phyloP scores from a whole-genome alignment of 2,797 vertebrate genomes.

The Syngnathus rostellatus region DNA sequence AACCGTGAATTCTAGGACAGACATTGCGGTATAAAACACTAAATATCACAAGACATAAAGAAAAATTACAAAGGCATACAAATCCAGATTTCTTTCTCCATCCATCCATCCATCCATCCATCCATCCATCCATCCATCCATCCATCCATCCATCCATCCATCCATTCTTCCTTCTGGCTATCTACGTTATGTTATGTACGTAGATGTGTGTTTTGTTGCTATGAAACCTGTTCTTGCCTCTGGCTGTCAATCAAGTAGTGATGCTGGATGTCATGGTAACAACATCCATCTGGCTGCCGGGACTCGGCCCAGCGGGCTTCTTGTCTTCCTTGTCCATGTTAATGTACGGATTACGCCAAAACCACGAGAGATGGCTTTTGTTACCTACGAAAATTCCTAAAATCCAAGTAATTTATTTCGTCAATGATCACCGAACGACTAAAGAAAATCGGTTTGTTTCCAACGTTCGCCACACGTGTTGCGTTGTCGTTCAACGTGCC shows the following conservation, averaged over 20 bases:
- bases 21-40: no score
- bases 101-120: background rate
- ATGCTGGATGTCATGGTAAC: conserved; percentile 23
- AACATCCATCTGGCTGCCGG: conserved; percentile 48
- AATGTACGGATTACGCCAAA: conserved; percentile 65
- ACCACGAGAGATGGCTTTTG: conserved; percentile 6
- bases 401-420: no score
- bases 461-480: background rate
- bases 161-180: no score
- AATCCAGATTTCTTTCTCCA: background rate
- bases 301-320: conserved; percentile 39
- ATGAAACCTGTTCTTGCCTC: conserved; percentile 22
- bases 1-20: no score
- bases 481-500: background rate
- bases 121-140: background rate
- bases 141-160: background rate
- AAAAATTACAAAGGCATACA: background rate
- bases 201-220: conserved; percentile 24
- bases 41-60: no score
- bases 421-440: no score
- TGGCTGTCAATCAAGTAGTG: conserved; percentile 43
- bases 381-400: background rate
- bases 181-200: background rate
- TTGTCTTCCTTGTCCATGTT: conserved; percentile 62
- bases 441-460: background rate